Conservation (phyloP, 2,888 invertebrate genomes). For the Lycocerus yunnanus region DNA sequence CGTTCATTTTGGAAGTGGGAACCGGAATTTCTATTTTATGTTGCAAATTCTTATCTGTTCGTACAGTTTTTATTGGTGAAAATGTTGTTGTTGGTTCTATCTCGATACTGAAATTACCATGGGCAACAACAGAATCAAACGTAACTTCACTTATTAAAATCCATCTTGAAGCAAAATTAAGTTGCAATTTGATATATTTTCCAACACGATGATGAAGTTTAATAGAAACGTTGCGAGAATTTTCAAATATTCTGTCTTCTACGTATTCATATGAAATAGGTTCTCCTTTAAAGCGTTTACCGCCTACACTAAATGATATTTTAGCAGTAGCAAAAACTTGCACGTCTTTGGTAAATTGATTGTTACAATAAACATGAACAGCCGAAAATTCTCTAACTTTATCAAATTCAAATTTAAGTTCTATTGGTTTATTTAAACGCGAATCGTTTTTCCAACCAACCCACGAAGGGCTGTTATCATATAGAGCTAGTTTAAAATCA, state of each 20-base stretch:
- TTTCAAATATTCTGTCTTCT: conserved; percentile 80
- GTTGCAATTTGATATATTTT: conserved; percentile 75
- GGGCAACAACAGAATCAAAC: conserved; percentile 79
- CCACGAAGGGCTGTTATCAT: conserved; percentile 74
- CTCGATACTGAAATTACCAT: conserved; percentile 76
- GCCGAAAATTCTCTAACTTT: conserved; percentile 84
- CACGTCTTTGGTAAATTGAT: conserved; percentile 83
- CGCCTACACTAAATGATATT: conserved; percentile 81
- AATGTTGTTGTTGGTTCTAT: conserved; percentile 61
- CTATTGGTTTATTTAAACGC: conserved; percentile 64
- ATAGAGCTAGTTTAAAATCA: conserved; percentile 69
- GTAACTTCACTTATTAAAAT: conserved; percentile 88
- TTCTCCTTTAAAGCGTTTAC: conserved; percentile 71
- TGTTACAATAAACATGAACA: conserved; percentile 82
- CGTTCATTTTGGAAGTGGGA: conserved; percentile 69
- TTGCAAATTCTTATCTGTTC: conserved; percentile 56
- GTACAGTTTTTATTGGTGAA: conserved; percentile 58
- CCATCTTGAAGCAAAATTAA: conserved; percentile 84
- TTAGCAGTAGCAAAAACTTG: conserved; percentile 81
- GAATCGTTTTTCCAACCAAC: conserved; percentile 89
- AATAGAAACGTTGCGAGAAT: conserved; percentile 79
- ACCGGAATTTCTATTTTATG: conserved; percentile 65
- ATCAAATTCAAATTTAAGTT: conserved; percentile 83
- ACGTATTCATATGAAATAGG: conserved; percentile 74
- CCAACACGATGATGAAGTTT: conserved; percentile 82